Conservation (phyloP, 2,113 vertebrate genomes). For the Apus apus region DNA sequence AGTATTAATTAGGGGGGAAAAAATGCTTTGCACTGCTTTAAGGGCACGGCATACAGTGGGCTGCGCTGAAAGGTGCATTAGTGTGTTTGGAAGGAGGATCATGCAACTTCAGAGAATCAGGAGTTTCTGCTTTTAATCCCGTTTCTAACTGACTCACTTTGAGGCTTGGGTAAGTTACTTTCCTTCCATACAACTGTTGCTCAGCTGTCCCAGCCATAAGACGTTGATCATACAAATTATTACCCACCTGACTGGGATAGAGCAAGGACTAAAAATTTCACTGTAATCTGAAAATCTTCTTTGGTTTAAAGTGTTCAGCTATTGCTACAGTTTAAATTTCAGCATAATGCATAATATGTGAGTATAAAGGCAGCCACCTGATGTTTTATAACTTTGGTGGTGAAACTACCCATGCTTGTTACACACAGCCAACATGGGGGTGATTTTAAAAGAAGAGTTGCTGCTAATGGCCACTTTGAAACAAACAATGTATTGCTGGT, state of each 20-base stretch:
- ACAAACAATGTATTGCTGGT: neutral
- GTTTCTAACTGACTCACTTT: neutral
- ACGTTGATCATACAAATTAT: neutral
- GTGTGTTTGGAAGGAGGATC: neutral
- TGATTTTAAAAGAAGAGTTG: neutral
- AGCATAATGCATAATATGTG: neutral
- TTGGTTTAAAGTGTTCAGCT: neutral
- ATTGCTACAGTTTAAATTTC: neutral
- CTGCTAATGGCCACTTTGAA: neutral
- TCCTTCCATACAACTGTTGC: neutral
- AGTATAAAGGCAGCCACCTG: neutral
- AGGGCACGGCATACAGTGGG: neutral
- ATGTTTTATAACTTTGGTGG: neutral
- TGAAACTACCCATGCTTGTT: neutral
- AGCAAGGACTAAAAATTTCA: neutral
- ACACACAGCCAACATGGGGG: neutral
- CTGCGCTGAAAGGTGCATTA: neutral
- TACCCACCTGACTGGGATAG: neutral
- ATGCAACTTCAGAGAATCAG: neutral
- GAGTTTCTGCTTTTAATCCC: neutral
- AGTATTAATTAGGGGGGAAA: neutral
- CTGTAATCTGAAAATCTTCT: neutral
- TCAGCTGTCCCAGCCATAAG: neutral
- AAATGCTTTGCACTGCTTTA: neutral
- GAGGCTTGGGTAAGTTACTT: accelerated